Percentiles rank a stretch among this genome's conserved stretches.
Conservation (phyloP, 2,888 invertebrate species). For the Pedicia rivosa region DNA sequence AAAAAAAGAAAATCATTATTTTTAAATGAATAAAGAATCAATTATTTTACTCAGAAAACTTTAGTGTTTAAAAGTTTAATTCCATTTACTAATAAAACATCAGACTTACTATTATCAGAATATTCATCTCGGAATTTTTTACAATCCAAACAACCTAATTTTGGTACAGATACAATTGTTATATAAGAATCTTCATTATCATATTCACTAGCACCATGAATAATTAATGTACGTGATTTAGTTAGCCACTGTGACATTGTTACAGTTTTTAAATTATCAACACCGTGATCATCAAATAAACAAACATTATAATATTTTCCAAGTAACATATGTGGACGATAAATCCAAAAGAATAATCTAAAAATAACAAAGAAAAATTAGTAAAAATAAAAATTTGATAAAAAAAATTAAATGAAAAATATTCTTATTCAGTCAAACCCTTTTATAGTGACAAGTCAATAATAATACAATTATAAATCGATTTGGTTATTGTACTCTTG, state of each 20-base stretch:
- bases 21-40: conserved; percentile 27
- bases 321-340: conserved; percentile 27
- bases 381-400: background rate
- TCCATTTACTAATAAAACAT: background rate
- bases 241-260: conserved; percentile 48
- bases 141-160: conserved; percentile 44
- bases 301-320: conserved; percentile 36
- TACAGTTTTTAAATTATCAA: conserved; percentile 41
- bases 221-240: conserved; percentile 39
- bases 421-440: no score
- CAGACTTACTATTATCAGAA: conserved; percentile 31
- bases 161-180: conserved; percentile 36
- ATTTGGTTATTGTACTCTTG: no score
- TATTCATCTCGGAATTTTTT: conserved; percentile 35
- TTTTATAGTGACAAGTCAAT: background rate
- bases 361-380: conserved; percentile 1
- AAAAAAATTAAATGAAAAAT: no score
- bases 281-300: conserved; percentile 42
- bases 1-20: conserved; percentile 3
- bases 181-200: conserved; percentile 31
- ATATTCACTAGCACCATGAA: conserved; percentile 35
- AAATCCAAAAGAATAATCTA: conserved; percentile 30
- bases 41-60: background rate
- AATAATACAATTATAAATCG: background rate
- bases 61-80: conserved; percentile 2